These are phyloP conservation scores for Plagodis dolabraria DNA, from an alignment of 2,888 invertebrate species.

Conservation along the genomic window DNA sequence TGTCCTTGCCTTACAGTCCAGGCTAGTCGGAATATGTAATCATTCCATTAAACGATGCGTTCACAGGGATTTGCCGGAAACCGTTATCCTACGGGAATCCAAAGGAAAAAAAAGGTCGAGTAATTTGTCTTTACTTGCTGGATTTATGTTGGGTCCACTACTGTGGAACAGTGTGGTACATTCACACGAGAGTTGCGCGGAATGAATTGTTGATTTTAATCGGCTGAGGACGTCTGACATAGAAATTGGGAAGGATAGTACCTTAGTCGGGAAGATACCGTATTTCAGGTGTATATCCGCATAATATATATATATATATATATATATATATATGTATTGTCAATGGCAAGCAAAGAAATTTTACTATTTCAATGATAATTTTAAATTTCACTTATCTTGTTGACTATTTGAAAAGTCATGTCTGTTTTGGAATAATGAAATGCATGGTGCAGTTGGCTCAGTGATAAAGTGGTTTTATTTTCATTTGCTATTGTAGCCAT, in stretches of 20 bases:
- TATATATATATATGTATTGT: not conserved
- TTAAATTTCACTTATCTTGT: no score
- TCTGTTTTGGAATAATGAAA: no score
- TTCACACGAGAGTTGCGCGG: conserved; percentile 49
- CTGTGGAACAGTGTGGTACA: conserved; percentile 57
- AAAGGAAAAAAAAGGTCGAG: conserved; percentile 75
- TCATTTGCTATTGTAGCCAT: no score
- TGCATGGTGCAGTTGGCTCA: no score
- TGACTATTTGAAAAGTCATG: no score
- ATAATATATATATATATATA: not conserved
- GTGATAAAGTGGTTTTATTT: no score
- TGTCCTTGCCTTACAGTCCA: not conserved
- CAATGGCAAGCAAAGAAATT: not conserved
- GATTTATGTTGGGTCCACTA: conserved; percentile 73
- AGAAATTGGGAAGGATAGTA: conserved; percentile 4
- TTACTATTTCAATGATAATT: no score
- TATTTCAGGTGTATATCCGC: not conserved
- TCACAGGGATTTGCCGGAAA: conserved; percentile 64
- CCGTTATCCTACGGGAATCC: conserved; percentile 67
- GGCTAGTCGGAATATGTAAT: conserved; percentile 61
- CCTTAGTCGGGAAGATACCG: no score
- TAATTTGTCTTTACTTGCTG: conserved; percentile 78
- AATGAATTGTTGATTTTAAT: conserved; percentile 60
- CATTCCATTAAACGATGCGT: conserved; percentile 70
- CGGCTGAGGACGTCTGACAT: conserved; percentile 41